phyloP scores from a whole-genome alignment of 2,888 invertebrate genomes.

The Microctonus aethiopoides region DNA sequence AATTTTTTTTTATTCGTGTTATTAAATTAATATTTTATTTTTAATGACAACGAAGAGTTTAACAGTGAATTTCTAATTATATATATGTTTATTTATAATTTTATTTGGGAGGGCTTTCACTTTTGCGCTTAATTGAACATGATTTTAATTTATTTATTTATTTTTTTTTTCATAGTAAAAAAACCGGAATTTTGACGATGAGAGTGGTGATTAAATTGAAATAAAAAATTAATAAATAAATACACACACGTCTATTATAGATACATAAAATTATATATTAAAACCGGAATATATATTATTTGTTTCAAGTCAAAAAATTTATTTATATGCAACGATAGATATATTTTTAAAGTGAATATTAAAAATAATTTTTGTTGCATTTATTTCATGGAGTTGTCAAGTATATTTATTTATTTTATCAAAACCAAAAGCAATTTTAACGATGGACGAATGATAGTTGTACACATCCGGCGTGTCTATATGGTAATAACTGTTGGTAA shows the following conservation, averaged over 20 bases:
- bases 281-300: not conserved
- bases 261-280: not conserved
- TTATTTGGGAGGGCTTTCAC: slow-evolving; percentile 28
- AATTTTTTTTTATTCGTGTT: not conserved
- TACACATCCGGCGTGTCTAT: slow-evolving; percentile 37
- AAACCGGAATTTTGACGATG: slow-evolving; percentile 26
- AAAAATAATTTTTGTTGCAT: too few relatives aligned
- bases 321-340: too few relatives aligned
- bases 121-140: slow-evolving; percentile 21
- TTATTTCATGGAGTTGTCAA: not conserved
- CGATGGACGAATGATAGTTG: slow-evolving; percentile 35
- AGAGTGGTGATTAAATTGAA: not conserved
- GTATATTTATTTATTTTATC: slow-evolving; percentile 17
- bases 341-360: too few relatives aligned
- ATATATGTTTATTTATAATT: slow-evolving; percentile 9
- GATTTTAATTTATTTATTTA: slow-evolving; percentile 6
- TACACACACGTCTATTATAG: not conserved
- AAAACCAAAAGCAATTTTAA: slow-evolving; percentile 29
- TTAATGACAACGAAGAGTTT: slow-evolving; percentile 2
- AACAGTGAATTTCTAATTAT: slow-evolving; percentile 25
- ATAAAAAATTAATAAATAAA: not conserved
- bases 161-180: not conserved
- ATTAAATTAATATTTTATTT: slow-evolving; percentile 14
- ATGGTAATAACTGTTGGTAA: slow-evolving; percentile 17
- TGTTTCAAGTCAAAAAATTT: too few relatives aligned